These are phyloP conservation scores for Bryconaethiops microstoma DNA, from an alignment of 2,797 vertebrate genomes.

Conservation along the genomic window DNA sequence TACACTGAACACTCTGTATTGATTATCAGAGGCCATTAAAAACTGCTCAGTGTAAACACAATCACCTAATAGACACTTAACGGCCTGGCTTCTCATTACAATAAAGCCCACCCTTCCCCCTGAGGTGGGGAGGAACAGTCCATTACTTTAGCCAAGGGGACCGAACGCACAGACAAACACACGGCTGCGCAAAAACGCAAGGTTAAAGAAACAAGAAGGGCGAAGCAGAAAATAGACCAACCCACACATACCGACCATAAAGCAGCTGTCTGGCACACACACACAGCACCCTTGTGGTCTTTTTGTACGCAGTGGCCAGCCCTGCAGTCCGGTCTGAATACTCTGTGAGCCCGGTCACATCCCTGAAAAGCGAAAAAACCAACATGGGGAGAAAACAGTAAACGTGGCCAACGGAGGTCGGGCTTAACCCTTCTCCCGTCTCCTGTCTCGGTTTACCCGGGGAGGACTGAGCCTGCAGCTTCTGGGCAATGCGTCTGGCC, in stretches of 20 bases:
- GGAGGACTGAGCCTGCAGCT: neutral
- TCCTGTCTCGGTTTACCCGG: neutral
- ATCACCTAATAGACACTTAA: neutral
- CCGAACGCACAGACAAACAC: constrained; percentile 8
- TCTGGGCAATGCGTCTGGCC: neutral
- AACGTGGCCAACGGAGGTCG: constrained; percentile 48
- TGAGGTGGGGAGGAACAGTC: neutral
- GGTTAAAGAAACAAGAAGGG: neutral
- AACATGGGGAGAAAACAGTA: neutral
- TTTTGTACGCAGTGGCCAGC: neutral
- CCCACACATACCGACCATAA: constrained; percentile 34
- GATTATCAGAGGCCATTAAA: neutral
- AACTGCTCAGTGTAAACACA: constrained; percentile 5
- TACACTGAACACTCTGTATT: neutral
- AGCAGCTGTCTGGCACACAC: constrained; percentile 31
- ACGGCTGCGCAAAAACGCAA: neutral
- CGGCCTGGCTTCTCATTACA: neutral
- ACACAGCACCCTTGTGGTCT: constrained; percentile 1
- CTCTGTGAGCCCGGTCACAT: neutral
- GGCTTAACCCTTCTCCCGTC: constrained; percentile 23
- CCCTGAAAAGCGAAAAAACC: neutral
- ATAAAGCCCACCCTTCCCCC: neutral
- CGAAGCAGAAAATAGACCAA: neutral
- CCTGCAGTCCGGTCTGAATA: neutral
- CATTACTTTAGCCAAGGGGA: neutral